These are phyloP conservation scores for Stenodera caucasica DNA, from an alignment of 2,888 invertebrate genomes.

Conservation along the genomic window DNA sequence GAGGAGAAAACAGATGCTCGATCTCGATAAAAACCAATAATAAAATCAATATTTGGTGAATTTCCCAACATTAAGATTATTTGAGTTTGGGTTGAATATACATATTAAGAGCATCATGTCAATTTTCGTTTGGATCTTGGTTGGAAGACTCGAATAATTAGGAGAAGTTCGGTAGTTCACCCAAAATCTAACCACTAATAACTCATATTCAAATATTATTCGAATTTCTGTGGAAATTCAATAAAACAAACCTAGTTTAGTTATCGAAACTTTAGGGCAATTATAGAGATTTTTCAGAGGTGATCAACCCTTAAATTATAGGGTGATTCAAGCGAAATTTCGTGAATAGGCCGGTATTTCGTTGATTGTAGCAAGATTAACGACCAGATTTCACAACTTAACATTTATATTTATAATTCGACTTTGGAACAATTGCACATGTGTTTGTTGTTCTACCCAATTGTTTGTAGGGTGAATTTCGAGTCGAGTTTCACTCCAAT, in stretches of 20 bases:
- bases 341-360: neutral
- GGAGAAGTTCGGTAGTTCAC: neutral
- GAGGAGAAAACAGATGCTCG: no score
- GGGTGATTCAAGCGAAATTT: neutral
- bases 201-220: neutral
- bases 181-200: neutral
- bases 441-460: no score
- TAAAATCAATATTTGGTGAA: neutral
- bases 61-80: neutral
- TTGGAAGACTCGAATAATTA: neutral
- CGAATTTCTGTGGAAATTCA: no score
- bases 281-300: neutral
- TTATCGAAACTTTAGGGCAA: no score
- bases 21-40: neutral
- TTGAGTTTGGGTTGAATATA: neutral
- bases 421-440: no score
- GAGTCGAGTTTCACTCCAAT: neutral
- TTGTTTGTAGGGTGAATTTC: neutral
- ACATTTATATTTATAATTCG: neutral
- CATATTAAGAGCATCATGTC: neutral
- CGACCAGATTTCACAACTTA: no score
- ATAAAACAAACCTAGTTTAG: no score
- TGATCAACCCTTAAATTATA: neutral
- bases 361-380: neutral
- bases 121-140: neutral